Conservation (phyloP, 30 jellyfish, hydroid and myxozoan genomes). For the Aurelia aurita region DNA sequence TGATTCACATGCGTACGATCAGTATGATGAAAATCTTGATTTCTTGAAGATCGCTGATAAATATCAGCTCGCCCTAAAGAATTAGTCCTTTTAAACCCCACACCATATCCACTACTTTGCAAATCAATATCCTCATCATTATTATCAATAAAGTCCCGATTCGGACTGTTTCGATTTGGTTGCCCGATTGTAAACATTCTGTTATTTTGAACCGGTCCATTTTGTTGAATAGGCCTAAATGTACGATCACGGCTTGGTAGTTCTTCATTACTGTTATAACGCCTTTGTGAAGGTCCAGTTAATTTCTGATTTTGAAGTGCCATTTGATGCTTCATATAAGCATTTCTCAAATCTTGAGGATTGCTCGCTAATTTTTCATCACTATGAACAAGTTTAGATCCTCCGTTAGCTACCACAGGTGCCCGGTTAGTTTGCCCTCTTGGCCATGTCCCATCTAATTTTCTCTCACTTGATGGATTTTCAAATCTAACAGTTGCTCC, state of each 20-base stretch:
- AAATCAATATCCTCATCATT: constrained; percentile 43
- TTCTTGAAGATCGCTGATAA: constrained; percentile 4
- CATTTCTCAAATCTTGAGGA: constrained; percentile 52
- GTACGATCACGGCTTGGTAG: constrained; percentile 19
- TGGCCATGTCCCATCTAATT: constrained; percentile 3
- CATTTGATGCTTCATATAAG: constrained; percentile 67
- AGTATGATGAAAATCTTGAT: constrained; percentile 20
- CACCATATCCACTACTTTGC: constrained; percentile 67
- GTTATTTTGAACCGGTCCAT: constrained; percentile 9
- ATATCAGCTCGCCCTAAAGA: constrained; percentile 56
- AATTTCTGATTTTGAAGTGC: constrained; percentile 40
- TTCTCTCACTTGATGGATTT: neutral
- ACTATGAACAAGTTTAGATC: neutral
- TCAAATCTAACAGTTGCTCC: constrained; percentile 40
- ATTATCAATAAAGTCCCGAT: neutral
- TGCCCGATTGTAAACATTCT: neutral
- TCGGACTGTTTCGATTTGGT: neutral
- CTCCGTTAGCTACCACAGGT: constrained; percentile 12
- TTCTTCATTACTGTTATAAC: constrained; percentile 59
- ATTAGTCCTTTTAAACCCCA: constrained; percentile 58
- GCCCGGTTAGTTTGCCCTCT: neutral
- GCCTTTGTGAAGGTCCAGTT: constrained; percentile 54
- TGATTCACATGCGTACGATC: constrained; percentile 44
- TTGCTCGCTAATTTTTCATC: constrained; percentile 39
- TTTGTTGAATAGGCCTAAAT: constrained; percentile 4